These are phyloP conservation scores for Drosophila sulfurigaster DNA, from an alignment of 1,140 invertebrate genomes.

Conservation along the genomic window DNA sequence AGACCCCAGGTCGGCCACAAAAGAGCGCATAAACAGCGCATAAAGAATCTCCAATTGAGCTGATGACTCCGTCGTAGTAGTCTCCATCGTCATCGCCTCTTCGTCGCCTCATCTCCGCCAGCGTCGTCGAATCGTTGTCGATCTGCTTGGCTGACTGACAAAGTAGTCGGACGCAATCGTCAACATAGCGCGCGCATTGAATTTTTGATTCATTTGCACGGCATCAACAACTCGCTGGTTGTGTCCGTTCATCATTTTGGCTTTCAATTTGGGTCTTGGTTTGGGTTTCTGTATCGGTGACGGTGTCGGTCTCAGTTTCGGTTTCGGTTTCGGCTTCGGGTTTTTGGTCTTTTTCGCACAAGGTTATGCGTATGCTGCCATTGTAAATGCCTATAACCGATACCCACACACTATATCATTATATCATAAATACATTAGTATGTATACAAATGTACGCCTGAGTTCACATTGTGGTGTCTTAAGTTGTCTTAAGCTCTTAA, in stretches of 20 bases:
- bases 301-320: slow-evolving; percentile 21
- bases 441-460: slow-evolving; percentile 1
- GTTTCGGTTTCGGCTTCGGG: slow-evolving; percentile 23
- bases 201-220: slow-evolving; percentile 74
- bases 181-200: slow-evolving; percentile 69
- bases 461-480: slow-evolving; percentile 4
- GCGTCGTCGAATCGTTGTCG: neutral
- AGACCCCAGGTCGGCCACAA: slow-evolving; percentile 35
- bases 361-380: slow-evolving; percentile 40
- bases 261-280: slow-evolving; percentile 20
- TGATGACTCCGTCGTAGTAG: slow-evolving; percentile 14
- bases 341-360: slow-evolving; percentile 49
- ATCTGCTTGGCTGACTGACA: slow-evolving; percentile 40
- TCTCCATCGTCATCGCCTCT: neutral
- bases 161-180: slow-evolving; percentile 54
- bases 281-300: slow-evolving; percentile 10
- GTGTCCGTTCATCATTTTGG: slow-evolving; percentile 11
- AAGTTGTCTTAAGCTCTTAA: slow-evolving; percentile 21
- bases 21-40: slow-evolving; percentile 64
- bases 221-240: slow-evolving; percentile 10
- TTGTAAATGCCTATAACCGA: slow-evolving; percentile 45
- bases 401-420: slow-evolving; percentile 28
- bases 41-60: slow-evolving; percentile 79
- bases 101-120: neutral
- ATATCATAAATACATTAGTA: slow-evolving; percentile 43